Conservation (phyloP, 2,113 vertebrate species). For the Microtus pennsylvanicus region DNA sequence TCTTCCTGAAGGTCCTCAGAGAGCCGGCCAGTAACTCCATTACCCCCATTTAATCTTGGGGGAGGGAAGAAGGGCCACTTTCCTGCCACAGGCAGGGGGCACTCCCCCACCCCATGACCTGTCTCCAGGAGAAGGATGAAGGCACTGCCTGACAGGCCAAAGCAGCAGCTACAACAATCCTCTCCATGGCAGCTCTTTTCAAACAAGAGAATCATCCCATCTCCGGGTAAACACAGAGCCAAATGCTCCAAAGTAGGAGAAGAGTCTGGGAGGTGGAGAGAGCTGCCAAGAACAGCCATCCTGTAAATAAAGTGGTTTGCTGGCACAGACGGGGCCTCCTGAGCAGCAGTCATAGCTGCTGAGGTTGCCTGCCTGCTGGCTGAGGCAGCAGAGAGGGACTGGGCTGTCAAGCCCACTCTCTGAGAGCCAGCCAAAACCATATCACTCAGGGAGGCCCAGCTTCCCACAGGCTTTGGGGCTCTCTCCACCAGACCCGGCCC, state of each 20-base stretch:
- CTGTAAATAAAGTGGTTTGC: slow-evolving; percentile 47
- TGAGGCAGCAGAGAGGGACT: neutral
- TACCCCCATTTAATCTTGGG: neutral
- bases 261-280: slow-evolving; percentile 23
- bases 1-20: neutral
- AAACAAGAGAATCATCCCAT: slow-evolving; percentile 56
- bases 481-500: neutral
- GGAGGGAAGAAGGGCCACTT: neutral
- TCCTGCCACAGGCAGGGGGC: neutral
- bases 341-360: neutral
- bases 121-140: neutral
- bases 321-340: neutral
- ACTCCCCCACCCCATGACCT: neutral
- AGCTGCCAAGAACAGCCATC: slow-evolving; percentile 51
- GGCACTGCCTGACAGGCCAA: neutral
- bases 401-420: neutral
- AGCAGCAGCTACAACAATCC: neutral
- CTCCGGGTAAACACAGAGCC: slow-evolving; percentile 61
- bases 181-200: slow-evolving; percentile 48
- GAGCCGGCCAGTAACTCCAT: neutral
- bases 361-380: neutral
- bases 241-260: slow-evolving; percentile 22
- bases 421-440: too few relatives aligned
- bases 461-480: neutral
- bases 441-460: rapidly evolving